A percentile compares a stretch with the other conserved stretches of the same genome.
Conservation (phyloP, 2,797 vertebrate species). For the Mus spretus region DNA sequence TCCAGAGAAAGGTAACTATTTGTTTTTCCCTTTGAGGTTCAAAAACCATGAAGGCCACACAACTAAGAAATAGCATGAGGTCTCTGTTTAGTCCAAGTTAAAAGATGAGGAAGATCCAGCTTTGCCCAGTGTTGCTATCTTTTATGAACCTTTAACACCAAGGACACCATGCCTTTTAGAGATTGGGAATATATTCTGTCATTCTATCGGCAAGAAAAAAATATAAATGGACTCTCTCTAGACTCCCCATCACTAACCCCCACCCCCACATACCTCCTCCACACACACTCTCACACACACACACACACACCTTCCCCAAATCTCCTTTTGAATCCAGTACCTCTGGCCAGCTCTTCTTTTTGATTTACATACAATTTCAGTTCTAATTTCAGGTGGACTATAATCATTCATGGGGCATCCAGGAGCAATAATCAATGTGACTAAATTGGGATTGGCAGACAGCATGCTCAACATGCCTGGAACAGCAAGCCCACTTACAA, state of each 20-base stretch:
- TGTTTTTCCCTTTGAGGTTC: constrained; percentile 1
- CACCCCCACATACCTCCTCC: no score
- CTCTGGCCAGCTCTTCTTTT: not conserved
- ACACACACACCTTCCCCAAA: not conserved
- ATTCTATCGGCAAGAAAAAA: constrained; percentile 5
- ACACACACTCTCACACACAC: not conserved
- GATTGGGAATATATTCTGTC: not conserved
- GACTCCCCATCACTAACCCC: not conserved
- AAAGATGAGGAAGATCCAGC: not conserved
- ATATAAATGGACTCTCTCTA: not conserved
- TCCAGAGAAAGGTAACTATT: not conserved
- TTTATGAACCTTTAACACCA: not conserved
- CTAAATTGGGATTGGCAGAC: not conserved
- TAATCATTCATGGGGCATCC: not conserved
- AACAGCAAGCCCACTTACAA: constrained; percentile 1
- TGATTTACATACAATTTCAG: not conserved
- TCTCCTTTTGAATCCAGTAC: not conserved
- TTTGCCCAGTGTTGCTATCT: not conserved
- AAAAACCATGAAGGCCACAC: not conserved
- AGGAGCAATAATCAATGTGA: constrained; percentile 35
- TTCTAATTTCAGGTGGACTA: constrained; percentile 17
- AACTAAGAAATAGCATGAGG: not conserved
- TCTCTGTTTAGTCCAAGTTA: not conserved
- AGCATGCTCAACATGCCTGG: not conserved
- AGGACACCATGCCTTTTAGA: not conserved